Evolutionary conservation across 2,113 vertebrate genomes (phyloP).

Genomic region (Phrynosoma platyrhinos): DNA sequence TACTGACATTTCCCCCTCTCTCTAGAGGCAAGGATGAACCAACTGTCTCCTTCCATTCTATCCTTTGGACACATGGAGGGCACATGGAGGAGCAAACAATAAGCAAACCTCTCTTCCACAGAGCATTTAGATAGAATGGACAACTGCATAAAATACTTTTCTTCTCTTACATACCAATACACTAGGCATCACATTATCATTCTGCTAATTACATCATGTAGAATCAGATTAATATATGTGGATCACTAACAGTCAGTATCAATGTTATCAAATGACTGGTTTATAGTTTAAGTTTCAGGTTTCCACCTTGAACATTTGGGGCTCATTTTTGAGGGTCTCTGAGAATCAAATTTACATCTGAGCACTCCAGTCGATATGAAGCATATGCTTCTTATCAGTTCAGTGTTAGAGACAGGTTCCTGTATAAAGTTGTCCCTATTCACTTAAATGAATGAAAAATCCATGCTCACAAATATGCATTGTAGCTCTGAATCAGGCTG

Average conservation of each 20-base stretch:
- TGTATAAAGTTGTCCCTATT: background rate
- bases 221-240: background rate
- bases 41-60: accelerated
- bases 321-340: background rate
- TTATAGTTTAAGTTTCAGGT: background rate
- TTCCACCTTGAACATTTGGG: background rate
- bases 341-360: background rate
- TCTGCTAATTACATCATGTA: background rate
- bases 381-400: background rate
- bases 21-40: background rate
- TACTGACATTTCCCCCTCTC: background rate
- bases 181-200: background rate
- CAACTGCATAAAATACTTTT: accelerated
- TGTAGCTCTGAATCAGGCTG: background rate
- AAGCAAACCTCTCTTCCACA: background rate
- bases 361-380: background rate
- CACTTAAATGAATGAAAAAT: background rate
- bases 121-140: accelerated
- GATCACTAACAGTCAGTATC: background rate
- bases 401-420: background rate
- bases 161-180: background rate
- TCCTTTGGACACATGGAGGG: accelerated
- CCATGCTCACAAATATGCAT: background rate
- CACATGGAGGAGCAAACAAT: accelerated
- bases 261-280: background rate